Conservation (phyloP, 2,113 vertebrate species). For the Coracopsis vasa region DNA sequence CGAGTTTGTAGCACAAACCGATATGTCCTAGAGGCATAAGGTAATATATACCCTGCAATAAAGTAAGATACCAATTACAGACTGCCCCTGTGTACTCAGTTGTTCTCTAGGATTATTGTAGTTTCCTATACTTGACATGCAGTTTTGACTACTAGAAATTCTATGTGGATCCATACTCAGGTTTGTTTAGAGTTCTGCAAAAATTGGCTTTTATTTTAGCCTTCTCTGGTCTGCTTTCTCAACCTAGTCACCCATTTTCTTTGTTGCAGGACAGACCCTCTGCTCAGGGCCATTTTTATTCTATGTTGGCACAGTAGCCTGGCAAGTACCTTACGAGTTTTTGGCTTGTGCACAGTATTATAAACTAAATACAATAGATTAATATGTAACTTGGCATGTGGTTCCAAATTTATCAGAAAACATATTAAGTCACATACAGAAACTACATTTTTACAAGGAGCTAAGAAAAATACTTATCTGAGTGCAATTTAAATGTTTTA, state of each 20-base stretch:
- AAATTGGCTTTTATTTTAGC: not conserved
- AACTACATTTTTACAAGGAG: not conserved
- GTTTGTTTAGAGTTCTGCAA: not conserved
- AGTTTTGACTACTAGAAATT: not conserved
- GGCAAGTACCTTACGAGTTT: not conserved
- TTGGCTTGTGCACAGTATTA: not conserved
- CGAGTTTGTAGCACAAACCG: accelerated
- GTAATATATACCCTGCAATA: accelerated
- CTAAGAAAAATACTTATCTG: not conserved
- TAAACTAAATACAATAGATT: not conserved
- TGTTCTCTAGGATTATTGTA: not conserved
- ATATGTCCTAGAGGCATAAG: not conserved
- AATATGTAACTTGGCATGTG: not conserved
- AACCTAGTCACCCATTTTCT: not conserved
- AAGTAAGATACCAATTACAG: not conserved
- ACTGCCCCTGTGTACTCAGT: not conserved
- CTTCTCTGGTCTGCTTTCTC: not conserved
- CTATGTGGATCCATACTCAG: no score
- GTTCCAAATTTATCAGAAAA: not conserved
- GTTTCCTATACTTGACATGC: not conserved
- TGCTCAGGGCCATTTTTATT: not conserved
- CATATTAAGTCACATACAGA: not conserved
- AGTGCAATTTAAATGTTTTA: not conserved
- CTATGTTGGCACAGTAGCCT: not conserved
- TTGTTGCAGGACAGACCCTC: not conserved